These are phyloP conservation scores for Thunnus albacares DNA, from an alignment of 2,797 vertebrate genomes.

Conservation along the genomic window DNA sequence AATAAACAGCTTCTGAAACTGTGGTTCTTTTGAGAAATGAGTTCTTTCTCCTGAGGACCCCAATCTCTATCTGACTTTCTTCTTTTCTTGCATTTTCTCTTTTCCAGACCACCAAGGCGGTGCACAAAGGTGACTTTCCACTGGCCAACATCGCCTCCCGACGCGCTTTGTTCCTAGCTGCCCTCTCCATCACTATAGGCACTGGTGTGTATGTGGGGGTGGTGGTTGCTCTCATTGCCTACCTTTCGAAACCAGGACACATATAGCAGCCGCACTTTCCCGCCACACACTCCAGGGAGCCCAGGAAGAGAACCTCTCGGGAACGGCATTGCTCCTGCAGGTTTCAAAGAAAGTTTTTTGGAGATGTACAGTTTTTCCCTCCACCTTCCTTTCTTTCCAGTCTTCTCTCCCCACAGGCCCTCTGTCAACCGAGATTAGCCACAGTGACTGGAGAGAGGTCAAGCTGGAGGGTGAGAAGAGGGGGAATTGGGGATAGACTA, in stretches of 20 bases:
- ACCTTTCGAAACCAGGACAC: slow-evolving; percentile 95
- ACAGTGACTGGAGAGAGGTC: slow-evolving; percentile 66
- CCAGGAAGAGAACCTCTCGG: slow-evolving; percentile 62
- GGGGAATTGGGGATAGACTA: slow-evolving; percentile 43
- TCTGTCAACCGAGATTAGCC: slow-evolving; percentile 74
- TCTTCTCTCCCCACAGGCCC: slow-evolving; percentile 64
- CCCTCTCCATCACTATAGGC: slow-evolving; percentile 96
- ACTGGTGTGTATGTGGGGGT: slow-evolving; percentile 96
- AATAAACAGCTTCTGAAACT: slow-evolving; percentile 60
- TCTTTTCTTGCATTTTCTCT: slow-evolving; percentile 34
- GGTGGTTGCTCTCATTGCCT: slow-evolving; percentile 96
- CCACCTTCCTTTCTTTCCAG: slow-evolving; percentile 61
- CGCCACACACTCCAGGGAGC: slow-evolving; percentile 47
- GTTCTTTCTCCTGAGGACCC: slow-evolving; percentile 38
- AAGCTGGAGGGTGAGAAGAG: slow-evolving; percentile 52
- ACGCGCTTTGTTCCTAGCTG: slow-evolving; percentile 94
- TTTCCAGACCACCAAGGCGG: slow-evolving; percentile 95
- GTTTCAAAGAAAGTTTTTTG: slow-evolving; percentile 67
- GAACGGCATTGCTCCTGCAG: slow-evolving; percentile 51
- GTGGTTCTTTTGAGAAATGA: slow-evolving; percentile 52
- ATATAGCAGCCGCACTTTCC: slow-evolving; percentile 84
- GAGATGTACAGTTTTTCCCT: slow-evolving; percentile 65
- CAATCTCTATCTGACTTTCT: slow-evolving; percentile 47
- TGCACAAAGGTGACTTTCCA: slow-evolving; percentile 97
- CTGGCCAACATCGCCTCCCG: slow-evolving; percentile 94